Evolutionary conservation across 2,888 invertebrate species (phyloP), one percentile per base, ranked within the genome.

Genomic region (Desoria tigrina): DNA sequence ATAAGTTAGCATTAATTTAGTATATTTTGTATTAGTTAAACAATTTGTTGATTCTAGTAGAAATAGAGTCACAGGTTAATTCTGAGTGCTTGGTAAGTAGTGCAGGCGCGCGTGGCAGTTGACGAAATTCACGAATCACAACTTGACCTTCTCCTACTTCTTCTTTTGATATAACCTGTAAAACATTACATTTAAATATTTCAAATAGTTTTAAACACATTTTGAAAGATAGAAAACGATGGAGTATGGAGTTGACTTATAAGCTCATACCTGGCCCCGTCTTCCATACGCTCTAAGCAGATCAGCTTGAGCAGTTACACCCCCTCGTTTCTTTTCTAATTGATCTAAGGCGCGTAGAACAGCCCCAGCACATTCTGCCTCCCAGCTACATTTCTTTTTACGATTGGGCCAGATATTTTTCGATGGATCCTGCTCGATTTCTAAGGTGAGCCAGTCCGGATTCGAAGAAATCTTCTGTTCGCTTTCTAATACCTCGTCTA

Each of bases 21-120:
- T 45, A 45, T 45, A 16, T 18, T 6, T 61, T 61, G 64, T 66
- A 37, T 69, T 66, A 70, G 61, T 70, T 70, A 70, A 70, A 70
- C 65, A 70, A 65, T 70, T 70, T 70, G 70, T 70, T 70, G 61
- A 70, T 70, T 67, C 70, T 66, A 65, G 70, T 70, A 60, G 70
- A 70, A 70, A 70, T 70, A 65, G 70, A 70, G 67, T 70, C 70
- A 67, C 70, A 70, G 45, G 66, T 70, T 64, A 70, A 64, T 67
- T 70, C 70, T 32, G 70, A 70, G 59, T 70, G 70, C 63, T 70
- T 70, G 45, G 70, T 70, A 53, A 70, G 54, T 53, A 70, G 50
- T 49, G 70, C 70, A 60, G 70, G 70, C 45, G 70, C 70, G 49
- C 63, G 62, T 23, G 70, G 67, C 21, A 70, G 63, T 65, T 70